Evolutionary conservation across 2,797 vertebrate genomes (phyloP).

Genomic region (Tolypeutes matacus): DNA sequence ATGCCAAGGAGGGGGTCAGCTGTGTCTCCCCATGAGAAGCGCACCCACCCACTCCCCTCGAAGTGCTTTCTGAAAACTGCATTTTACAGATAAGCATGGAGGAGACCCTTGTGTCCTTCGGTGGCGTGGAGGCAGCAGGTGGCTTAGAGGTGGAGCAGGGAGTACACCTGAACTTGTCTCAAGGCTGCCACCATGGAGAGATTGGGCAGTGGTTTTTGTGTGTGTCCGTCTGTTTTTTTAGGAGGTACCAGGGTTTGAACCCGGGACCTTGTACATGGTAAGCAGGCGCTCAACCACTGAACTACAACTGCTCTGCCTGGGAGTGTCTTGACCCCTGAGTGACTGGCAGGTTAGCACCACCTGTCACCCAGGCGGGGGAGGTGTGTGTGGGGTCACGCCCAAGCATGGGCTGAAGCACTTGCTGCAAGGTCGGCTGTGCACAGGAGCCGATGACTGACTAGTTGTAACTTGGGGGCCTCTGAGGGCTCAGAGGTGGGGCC

Average conservation of each 20-base stretch:
- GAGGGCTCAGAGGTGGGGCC: no score
- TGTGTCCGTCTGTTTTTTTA: no score
- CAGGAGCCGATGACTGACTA: background rate
- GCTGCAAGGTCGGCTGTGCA: background rate
- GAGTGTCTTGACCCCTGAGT: background rate
- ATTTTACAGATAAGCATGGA: background rate
- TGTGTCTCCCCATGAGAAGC: background rate
- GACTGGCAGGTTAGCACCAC: background rate
- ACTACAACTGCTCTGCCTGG: no score
- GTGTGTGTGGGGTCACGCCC: background rate
- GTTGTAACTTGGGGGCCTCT: background rate
- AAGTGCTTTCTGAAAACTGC: background rate
- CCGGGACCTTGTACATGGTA: no score
- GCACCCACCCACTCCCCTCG: background rate
- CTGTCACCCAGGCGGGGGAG: background rate
- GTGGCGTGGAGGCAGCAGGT: background rate
- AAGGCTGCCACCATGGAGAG: background rate
- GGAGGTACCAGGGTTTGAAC: no score
- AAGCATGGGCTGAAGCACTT: accelerated
- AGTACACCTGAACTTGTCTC: background rate
- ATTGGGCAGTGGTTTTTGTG: background rate
- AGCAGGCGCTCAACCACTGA: no score
- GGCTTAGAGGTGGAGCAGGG: background rate
- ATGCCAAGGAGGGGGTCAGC: background rate
- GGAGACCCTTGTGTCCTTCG: background rate